Base-by-base conservation (phyloP, 2,888 invertebrate genomes). In the Chalcis sispes region DNA sequence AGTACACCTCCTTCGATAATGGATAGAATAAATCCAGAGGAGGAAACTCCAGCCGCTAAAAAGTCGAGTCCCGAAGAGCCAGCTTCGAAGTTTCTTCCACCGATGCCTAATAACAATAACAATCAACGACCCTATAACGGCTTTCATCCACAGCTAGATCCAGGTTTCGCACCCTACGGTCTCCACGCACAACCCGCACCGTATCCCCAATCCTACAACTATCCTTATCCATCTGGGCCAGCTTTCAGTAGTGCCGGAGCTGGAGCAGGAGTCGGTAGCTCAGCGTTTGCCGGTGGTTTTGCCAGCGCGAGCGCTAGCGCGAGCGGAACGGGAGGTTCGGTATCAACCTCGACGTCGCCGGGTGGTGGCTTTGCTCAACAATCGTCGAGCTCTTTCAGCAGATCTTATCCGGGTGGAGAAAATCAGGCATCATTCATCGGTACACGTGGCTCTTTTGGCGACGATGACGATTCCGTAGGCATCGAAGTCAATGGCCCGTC, bases 281-380 rank as follows among this genome's bases (percentile, higher is more conserved):
- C 73, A 25, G 71, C 72, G 13, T 69, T 73, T 48, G 64, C 71
- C 18, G 79, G 79, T 13, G 73, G 81, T 48, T 81, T 79, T 64
- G 79, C 79, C 8, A 79, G 81, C 29, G 80, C 81, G 7, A 79
- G 76, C 64, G 77, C 80, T 7, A 74, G 80, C 8, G 52, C 76
- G 1, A 77, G 66, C 4, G 62, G 79, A 42, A 59, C 61, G 10
- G 77, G 78, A 27, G 75, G 65, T 23, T 40, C 36, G 52, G 62
- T 79, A 10, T 72, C 72, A 56, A 65, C 69, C 61, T 72, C 79
- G 25, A 78, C 79, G 1, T 79, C 58, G 52, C 77, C 77, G n/a
- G 74, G 79, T 29, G 73, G 72, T 10, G 79, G 79, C 76, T 78
- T 65, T 52, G 77, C 40, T 48, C 32, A 18, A 0, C 59, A 52